Evolutionary conservation across 92 coral and sea anemone genomes (phyloP).

Genomic region (Porites evermanni): DNA sequence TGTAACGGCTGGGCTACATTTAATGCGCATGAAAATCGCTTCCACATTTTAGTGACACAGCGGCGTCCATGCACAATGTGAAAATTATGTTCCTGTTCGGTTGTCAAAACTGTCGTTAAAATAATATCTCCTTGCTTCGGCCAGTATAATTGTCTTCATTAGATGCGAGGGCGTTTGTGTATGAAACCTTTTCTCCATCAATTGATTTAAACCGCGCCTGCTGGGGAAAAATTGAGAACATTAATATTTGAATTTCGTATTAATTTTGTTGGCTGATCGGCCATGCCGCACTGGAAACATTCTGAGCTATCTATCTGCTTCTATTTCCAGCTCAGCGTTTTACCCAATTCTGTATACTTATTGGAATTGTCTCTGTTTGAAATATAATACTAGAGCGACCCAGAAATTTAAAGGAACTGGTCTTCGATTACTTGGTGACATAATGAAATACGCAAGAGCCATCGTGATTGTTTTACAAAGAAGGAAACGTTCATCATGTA

Average conservation of each 20-base stretch:
- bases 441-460: too few species aligned
- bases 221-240: neutral
- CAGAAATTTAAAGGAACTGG: too few species aligned
- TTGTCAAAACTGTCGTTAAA: neutral
- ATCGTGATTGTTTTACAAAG: too few species aligned
- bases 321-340: too few species aligned
- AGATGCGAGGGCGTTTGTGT: neutral
- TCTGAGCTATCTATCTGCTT: too few species aligned
- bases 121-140: neutral
- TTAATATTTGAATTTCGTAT: neutral
- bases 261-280: neutral
- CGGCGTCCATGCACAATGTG: constrained; percentile 30
- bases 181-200: neutral
- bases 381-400: too few species aligned
- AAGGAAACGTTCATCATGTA: too few species aligned
- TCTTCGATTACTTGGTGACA: too few species aligned
- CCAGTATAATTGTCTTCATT: neutral
- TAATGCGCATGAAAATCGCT: neutral
- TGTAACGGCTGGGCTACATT: neutral
- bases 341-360: too few species aligned
- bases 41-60: neutral
- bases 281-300: neutral
- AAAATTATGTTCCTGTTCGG: neutral
- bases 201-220: neutral
- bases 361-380: too few species aligned